Base-by-base conservation (phyloP, 2,113 vertebrate genomes). In the Meles meles region DNA sequence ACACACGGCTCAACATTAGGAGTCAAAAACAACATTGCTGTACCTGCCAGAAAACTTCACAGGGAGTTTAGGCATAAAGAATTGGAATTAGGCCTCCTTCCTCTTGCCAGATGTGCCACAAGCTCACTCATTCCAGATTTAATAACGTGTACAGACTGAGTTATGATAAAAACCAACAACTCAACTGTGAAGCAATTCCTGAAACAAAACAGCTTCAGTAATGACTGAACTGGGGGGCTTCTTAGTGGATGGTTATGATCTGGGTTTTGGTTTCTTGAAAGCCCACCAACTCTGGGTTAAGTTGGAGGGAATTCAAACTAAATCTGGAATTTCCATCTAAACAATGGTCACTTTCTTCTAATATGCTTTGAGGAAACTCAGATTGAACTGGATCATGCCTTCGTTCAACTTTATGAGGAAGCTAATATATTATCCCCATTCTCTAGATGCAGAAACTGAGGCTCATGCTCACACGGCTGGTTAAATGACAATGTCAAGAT, bases 121-220 rank as follows among this genome's bases (percentile, higher is more conserved):
- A 34, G 17, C 27, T 93, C 14, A 49, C 67, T 92, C 81, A 47
- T 84, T 92, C 49, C 80, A 91, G 25, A 59, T 71, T 95, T 86
- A 97, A 96, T 96, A 95, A 87, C 18, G 11, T 94, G 61, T 90
- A 72, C 82, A 87, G 74, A 93, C 83, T 74, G 88, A 84, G 34
- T 59, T 93, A 84, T 67, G 77, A 83, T 72, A 84, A 69, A 96
- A 93, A 63, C 42, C 85, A 98, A 37, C 79, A 93, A 89, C 23
- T 77, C 90, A 86, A 83, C 72, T 88, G 47, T 81, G 80, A 94
- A 95, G 92, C 79, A 89, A 86, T 83, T 59, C 27, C 77, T 65
- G 42, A 96, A 95, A 96, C 71, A 79, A 82, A 93, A 91, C 27
- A 37, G 42, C 61, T 65, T 20, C 79, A 31, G 23, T 39, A 49